phyloP scores from a whole-genome alignment of 2,888 invertebrate species.

The Deladenus siricidicola region DNA sequence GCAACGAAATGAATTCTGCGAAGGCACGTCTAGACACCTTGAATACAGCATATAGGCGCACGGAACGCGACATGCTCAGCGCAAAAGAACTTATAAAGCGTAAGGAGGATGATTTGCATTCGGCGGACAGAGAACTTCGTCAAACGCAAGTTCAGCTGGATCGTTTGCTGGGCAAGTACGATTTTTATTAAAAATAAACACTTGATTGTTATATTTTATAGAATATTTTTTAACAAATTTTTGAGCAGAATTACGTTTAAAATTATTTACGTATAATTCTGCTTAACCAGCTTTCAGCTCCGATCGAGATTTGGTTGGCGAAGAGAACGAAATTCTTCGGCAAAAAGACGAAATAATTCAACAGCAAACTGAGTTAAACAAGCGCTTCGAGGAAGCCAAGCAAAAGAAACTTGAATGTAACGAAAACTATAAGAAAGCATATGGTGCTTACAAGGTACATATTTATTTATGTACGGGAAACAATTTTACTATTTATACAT shows the following conservation, averaged over 20 bases:
- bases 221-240: no score
- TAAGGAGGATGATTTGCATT: background rate
- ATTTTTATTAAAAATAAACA: no score
- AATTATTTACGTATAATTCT: slow-evolving; percentile 5
- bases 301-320: slow-evolving; percentile 9
- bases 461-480: no score
- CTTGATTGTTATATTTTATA: no score
- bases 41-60: no score
- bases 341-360: background rate
- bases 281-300: slow-evolving; percentile 7
- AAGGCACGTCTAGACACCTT: background rate
- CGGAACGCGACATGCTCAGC: slow-evolving; percentile 6
- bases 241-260: background rate
- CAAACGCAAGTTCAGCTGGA: slow-evolving; percentile 2
- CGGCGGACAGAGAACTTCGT: background rate
- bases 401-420: no score
- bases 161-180: slow-evolving; percentile 6
- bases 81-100: background rate
- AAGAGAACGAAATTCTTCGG: background rate
- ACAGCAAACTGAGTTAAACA: no score
- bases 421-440: no score
- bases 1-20: background rate
- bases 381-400: no score
- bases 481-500: no score
- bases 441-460: no score